Evolutionary conservation across 2,888 invertebrate genomes (phyloP), one percentile per base, ranked within the genome.

Genomic region (Clanis bilineata): DNA sequence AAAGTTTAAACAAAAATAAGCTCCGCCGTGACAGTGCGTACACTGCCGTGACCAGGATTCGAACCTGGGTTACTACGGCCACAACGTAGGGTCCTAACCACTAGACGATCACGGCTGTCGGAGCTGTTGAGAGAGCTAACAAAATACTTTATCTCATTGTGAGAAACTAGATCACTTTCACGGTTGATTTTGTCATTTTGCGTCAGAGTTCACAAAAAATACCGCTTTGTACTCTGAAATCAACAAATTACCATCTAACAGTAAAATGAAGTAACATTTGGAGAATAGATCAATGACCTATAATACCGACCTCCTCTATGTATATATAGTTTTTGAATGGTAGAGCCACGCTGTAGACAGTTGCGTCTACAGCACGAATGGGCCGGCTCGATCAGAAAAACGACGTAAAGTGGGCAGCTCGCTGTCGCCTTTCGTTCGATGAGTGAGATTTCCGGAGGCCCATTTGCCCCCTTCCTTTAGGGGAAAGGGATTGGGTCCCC

Each of bases 31-130:
- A 61, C 63, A 63, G 63, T 61, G 63, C 21, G 7, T 10, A 10
- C 77, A 77, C 77, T 79, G 78, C 79, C 78, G 78, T 79, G 77
- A 78, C 78, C 77, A 79, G 77, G 75, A 94, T 93, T 94, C 94
- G 93, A 94, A 94, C 94, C 94, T 94, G 94, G 94, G 94, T 95
- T 95, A 94, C 94, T 94, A 94, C 94, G 94, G 95, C 94, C 94
- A 95, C 94, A 95, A 95, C 94, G 94, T 94, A 94, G 94, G 93
- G 94, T 95, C 94, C 94, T 94, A 94, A 94, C 94, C 94, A 94
- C 94, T 94, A 94, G 94, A 94, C 94, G 94, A 94, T 94, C 83
- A 86, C 85, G 85, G 87, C 87, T 86, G 67, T 25, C 69, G 77
- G 76, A 80, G 80, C 80, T 77, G 71, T 64, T 79, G 73, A 57